phyloP scores from a whole-genome alignment of 2,113 vertebrate species.

The Bolborhynchus lineola region DNA sequence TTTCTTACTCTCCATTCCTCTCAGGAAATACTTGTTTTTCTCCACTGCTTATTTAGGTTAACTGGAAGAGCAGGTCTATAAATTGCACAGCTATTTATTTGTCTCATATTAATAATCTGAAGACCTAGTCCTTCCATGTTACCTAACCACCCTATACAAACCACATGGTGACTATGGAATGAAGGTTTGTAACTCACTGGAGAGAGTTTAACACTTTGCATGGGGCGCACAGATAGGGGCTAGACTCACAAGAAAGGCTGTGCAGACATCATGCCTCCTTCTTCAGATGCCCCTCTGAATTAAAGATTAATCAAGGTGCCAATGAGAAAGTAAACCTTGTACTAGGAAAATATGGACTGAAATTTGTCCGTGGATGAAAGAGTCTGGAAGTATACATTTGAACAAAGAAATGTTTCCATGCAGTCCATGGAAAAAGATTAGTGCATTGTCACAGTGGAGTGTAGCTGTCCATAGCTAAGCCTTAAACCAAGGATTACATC shows the following conservation, averaged over 20 bases:
- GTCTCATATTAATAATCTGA: background rate
- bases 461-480: background rate
- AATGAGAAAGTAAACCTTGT: background rate
- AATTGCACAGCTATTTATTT: background rate
- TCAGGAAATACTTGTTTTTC: background rate
- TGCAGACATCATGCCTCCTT: background rate
- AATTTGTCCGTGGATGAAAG: background rate
- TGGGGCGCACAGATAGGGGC: accelerated
- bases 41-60: background rate
- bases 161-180: background rate
- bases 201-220: background rate
- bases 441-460: background rate
- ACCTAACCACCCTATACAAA: background rate
- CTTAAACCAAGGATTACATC: background rate
- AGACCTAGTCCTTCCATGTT: background rate
- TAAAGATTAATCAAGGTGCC: background rate
- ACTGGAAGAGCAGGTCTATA: background rate
- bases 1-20: background rate
- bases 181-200: background rate
- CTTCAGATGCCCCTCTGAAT: background rate
- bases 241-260: background rate
- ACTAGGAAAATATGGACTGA: background rate
- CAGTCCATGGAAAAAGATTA: background rate
- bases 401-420: background rate
- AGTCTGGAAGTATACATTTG: background rate